A percentile compares a stretch with the other conserved stretches of the same genome.
Evolutionary conservation across 2,113 vertebrate species (phyloP).

Genomic region (Herpetotheres cachinnans): DNA sequence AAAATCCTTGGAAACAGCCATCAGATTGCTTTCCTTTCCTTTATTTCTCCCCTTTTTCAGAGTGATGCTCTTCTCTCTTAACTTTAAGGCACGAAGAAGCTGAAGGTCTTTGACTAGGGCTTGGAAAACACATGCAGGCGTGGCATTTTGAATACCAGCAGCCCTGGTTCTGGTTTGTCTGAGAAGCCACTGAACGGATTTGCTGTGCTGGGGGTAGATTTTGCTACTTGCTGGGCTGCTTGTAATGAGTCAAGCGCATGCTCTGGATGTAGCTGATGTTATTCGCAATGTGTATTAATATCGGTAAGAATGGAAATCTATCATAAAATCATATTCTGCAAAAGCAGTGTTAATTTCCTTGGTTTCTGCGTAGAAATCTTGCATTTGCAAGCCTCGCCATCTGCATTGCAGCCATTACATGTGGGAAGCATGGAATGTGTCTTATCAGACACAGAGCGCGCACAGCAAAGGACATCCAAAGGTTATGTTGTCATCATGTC

Average conservation of each 20-base stretch:
- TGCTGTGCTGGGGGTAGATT: not conserved
- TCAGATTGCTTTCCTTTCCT: not conserved
- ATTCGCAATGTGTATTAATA: not conserved
- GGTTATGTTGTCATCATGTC: constrained; percentile 64
- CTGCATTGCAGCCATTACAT: constrained; percentile 20
- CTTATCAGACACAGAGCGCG: constrained; percentile 28
- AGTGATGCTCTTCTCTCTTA: not conserved
- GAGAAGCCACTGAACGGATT: not conserved
- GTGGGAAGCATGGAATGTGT: constrained; percentile 41
- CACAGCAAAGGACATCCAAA: constrained; percentile 55
- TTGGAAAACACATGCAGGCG: not conserved
- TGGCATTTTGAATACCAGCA: not conserved
- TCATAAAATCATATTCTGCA: not conserved
- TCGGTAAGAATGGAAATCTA: not conserved
- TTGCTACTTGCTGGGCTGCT: not conserved
- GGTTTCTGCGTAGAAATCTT: not conserved
- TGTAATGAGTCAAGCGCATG: not conserved
- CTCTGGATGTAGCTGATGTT: not conserved
- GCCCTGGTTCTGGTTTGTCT: not conserved
- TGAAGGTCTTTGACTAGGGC: not conserved
- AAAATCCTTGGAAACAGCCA: not conserved
- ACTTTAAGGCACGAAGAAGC: not conserved
- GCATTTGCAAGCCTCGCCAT: not conserved
- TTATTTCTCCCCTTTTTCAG: not conserved
- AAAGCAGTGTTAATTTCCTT: not conserved